Evolutionary conservation across 2,797 vertebrate genomes (phyloP).

Genomic region (Calcarius lapponicus): DNA sequence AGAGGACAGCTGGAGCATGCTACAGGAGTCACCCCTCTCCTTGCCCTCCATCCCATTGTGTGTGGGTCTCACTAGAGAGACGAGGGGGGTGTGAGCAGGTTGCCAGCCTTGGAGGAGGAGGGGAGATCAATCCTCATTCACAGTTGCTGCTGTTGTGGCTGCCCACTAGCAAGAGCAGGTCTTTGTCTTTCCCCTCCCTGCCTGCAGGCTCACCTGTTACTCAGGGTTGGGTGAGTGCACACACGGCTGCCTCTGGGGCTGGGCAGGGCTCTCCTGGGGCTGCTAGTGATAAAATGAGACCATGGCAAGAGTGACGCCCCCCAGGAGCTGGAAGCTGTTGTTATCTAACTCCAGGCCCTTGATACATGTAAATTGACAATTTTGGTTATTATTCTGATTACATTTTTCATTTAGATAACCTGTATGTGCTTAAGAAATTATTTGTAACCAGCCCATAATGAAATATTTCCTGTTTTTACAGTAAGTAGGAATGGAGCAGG

Average conservation of each 20-base stretch:
- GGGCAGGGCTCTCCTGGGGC: background rate
- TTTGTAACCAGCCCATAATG: background rate
- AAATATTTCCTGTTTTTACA: background rate
- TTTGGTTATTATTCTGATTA: background rate
- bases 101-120: background rate
- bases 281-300: background rate
- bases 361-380: background rate
- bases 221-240: background rate
- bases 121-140: background rate
- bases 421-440: background rate
- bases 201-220: background rate
- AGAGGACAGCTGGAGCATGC: background rate
- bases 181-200: background rate
- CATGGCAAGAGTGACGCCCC: background rate
- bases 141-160: background rate
- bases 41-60: background rate
- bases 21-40: background rate
- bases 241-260: background rate
- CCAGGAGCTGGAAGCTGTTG: background rate
- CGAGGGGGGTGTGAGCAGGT: accelerated
- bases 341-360: background rate
- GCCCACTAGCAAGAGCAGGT: background rate
- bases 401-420: background rate
- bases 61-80: background rate
- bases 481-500: background rate